phyloP scores from a whole-genome alignment of 1,140 invertebrate genomes.

The Heliconius hewitsoni region DNA sequence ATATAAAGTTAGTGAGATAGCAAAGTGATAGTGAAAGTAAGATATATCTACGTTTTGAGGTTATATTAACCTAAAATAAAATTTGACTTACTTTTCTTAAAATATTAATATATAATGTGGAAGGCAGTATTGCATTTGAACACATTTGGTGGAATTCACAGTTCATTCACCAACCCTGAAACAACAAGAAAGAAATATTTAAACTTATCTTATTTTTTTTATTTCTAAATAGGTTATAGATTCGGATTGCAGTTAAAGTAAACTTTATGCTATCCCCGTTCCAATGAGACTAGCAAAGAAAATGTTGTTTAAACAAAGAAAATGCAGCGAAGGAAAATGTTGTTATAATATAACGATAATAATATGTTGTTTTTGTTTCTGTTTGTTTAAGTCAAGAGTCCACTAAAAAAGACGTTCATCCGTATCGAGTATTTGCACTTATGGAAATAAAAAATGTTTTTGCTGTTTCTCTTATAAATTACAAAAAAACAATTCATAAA shows the following conservation, averaged over 20 bases:
- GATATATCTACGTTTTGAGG: too few relatives aligned
- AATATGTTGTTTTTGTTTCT: background rate
- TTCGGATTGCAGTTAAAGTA: too few relatives aligned
- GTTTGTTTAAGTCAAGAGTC: background rate
- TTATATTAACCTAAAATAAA: background rate
- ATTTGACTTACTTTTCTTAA: slow-evolving; percentile 28
- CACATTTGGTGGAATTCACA: slow-evolving; percentile 59
- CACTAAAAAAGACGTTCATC: background rate
- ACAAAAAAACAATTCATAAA: too few relatives aligned
- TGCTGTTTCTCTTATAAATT: too few relatives aligned
- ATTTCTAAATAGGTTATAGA: too few relatives aligned
- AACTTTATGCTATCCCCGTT: too few relatives aligned
- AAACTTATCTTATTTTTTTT: background rate
- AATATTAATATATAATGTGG: slow-evolving; percentile 39
- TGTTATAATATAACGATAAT: background rate
- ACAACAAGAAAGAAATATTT: slow-evolving; percentile 40
- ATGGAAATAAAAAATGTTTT: background rate
- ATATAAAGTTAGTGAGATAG: too few relatives aligned
- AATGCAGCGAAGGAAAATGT: background rate
- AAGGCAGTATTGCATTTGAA: slow-evolving; percentile 66
- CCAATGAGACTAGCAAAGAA: background rate
- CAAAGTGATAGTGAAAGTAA: too few relatives aligned
- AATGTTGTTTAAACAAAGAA: background rate
- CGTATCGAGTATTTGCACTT: background rate
- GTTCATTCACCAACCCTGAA: slow-evolving; percentile 48